Base-by-base conservation (phyloP, 1,140 invertebrate species). In the Tachypleus tridentatus region DNA sequence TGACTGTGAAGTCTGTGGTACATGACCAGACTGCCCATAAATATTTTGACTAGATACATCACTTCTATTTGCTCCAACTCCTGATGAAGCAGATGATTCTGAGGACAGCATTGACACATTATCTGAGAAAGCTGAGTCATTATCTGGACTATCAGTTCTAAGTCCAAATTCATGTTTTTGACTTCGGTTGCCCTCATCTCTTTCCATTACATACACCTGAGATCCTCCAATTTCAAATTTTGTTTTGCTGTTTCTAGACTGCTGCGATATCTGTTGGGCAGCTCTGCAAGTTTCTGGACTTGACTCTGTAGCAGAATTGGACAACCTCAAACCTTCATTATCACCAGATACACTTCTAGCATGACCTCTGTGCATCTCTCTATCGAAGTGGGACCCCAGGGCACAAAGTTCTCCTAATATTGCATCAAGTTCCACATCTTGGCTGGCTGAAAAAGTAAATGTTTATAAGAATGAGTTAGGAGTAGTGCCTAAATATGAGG, bases 81-180 rank as follows among this genome's bases (percentile, higher is more conserved):
- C 87, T 71, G 87, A 88, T 50, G 89, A 92, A 29, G 89, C 87
- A 51, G 88, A 91, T 70, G 90, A 93, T 76, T 93, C 91, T 70
- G 87, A 91, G 49, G 90, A 93, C 59, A 93, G 76, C 80, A 94
- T 84, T 4, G 91, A 93, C 47, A 95, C 90, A 66, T 91, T 95
- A 77, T 98, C 95, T 69, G 92, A 95, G 77, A 97, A 98, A 4
- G 93, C 95, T 47, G 93, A 97, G 79, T 98, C 95, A 78, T 95
- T 96, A 77, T 97, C 94, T 0, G 92, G 92, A 67, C 90, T 93
- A 70, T 93, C 90, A 3, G 92, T 93, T 64, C 91, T 82, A 52
- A 82, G 77, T 62, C 82, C 59, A 57, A 64, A 56, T n/a, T 64
- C 66, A 54, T 60, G 57, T 58, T 64, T 67, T 29, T 77, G 70